Base-by-base conservation (phyloP, 1,140 invertebrate species). In the Drosophila nannoptera region DNA sequence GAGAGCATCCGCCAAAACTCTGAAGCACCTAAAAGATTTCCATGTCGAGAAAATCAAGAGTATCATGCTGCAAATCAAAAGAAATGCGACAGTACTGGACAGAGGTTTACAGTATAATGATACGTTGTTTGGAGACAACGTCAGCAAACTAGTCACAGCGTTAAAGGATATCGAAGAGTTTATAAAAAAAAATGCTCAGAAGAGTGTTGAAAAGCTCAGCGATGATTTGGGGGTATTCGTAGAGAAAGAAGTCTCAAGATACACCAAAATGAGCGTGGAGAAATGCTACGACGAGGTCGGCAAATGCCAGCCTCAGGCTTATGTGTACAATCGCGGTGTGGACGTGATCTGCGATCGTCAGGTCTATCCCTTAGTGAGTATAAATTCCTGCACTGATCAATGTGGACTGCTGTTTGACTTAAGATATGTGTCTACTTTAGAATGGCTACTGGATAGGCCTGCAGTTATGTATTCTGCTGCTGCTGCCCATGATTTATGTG, bases 361-460 rank as follows among this genome's bases (percentile, higher is more conserved):
- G 46, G 90, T 97, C 22, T 91, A 95, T 91, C 96, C 96, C 73
- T 93, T 94, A 87, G 96, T 97, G 90, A 94, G 94, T 43, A 14
- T 43, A 0, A 16, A 22, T 22, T 22, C 12, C n/a, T 14, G 12
- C 12, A 7, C 11, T 1, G 6, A 14, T 5, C 3, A 7, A 16
- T 14, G 14, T 42, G 5, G 4, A 42, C 12, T n/a, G n/a, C 40
- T n/a, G n/a, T 11, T 11, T 14, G 6, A 4, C 12, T n/a, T 0
- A 12, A 12, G n/a, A 12, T 42, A 12, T 4, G n/a, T 42, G n/a
- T 14, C 5, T 7, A 7, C 12, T 6, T 7, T 46, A 97, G 96
- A 97, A 97, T 92, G 96, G 95, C 60, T 97, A 95, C 89, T 97
- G 96, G 96, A 93, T 95, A 73, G 95, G 95, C 77, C 90, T 96